Conservation (phyloP, 2,113 vertebrate genomes). For the Pycnonotus jocosus region DNA sequence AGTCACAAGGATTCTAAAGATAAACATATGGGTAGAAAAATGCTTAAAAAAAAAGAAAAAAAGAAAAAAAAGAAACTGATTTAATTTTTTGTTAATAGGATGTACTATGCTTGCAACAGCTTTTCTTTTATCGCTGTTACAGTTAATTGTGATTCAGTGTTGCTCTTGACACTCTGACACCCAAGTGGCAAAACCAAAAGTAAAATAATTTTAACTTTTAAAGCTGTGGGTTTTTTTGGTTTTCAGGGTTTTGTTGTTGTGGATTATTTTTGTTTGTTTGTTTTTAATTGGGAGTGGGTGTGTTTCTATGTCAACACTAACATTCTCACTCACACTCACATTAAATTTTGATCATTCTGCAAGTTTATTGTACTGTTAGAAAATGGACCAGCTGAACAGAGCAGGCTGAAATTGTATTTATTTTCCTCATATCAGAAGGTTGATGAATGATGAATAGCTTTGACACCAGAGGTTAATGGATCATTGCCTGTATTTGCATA, state of each 20-base stretch:
- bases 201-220: not conserved
- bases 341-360: not conserved
- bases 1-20: slow-evolving; percentile 16
- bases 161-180: not conserved
- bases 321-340: not conserved
- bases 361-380: not conserved
- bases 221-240: not conserved
- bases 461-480: not conserved
- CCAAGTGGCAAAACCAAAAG: not conserved
- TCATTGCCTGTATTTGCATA: not conserved
- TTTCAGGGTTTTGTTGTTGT: not conserved
- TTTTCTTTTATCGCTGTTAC: not conserved
- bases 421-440: not conserved
- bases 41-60: not conserved
- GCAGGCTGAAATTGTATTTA: not conserved
- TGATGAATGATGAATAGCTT: not conserved
- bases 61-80: not conserved
- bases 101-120: not conserved
- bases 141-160: not conserved
- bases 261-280: not conserved
- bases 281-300: not conserved
- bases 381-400: not conserved
- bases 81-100: not conserved
- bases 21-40: not conserved
- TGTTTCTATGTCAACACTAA: not conserved